Conservation (phyloP, 2,888 invertebrate genomes). For the Orthosia incerta region DNA sequence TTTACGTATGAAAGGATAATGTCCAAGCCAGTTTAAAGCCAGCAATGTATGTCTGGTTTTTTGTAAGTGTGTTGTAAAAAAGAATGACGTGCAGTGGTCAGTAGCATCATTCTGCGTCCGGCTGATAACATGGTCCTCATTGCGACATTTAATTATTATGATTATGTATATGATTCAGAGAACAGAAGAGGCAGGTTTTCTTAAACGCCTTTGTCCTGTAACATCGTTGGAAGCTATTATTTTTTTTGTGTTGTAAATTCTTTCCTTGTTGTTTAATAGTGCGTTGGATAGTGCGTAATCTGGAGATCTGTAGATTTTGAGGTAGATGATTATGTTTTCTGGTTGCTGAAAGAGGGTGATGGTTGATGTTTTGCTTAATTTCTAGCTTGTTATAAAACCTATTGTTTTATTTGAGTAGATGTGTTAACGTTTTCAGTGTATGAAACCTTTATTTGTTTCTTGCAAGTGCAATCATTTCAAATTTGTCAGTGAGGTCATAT, state of each 20-base stretch:
- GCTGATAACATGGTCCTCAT: constrained; percentile 81
- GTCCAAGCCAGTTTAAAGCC: not conserved
- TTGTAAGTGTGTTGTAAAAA: not conserved
- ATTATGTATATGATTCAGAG: constrained; percentile 82
- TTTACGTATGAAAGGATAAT: not conserved
- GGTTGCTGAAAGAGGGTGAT: constrained; percentile 18
- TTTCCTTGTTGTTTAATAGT: constrained; percentile 51
- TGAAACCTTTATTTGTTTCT: too few species aligned
- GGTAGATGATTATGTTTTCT: constrained; percentile 36
- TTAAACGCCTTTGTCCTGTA: constrained; percentile 62
- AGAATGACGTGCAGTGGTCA: constrained; percentile 68
- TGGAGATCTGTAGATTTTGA: constrained; percentile 50
- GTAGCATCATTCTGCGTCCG: constrained; percentile 76
- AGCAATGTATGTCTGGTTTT: constrained; percentile 31
- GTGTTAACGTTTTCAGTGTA: too few species aligned
- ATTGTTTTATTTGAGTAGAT: not conserved
- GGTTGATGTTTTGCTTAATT: not conserved
- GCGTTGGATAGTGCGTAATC: constrained; percentile 51
- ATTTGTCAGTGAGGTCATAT: too few species aligned
- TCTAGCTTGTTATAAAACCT: not conserved
- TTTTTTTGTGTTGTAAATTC: constrained; percentile 37
- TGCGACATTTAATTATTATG: constrained; percentile 86
- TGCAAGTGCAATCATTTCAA: too few species aligned
- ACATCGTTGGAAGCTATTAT: constrained; percentile 63
- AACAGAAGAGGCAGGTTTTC: constrained; percentile 72